Conservation (phyloP, 1,140 invertebrate species). For the Caenorhabditis latens region DNA sequence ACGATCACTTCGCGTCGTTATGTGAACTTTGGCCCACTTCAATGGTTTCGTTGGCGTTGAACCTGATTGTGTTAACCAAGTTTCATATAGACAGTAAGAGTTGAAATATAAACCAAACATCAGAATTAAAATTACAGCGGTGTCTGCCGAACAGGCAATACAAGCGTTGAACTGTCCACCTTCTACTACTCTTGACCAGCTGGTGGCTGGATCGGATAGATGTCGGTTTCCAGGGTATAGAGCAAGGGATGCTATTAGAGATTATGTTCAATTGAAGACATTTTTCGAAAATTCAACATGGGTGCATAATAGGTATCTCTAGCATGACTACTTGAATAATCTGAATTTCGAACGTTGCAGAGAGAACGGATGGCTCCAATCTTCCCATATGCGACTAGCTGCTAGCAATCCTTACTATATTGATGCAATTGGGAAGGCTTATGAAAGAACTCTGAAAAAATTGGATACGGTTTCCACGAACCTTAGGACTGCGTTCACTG, state of each 20-base stretch:
- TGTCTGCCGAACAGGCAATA: slow-evolving; percentile 4
- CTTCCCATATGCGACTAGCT: slow-evolving; percentile 7
- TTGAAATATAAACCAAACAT: not conserved
- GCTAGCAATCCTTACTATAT: slow-evolving; percentile 55
- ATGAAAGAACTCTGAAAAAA: slow-evolving; percentile 40
- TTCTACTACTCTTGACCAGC: slow-evolving; percentile 39
- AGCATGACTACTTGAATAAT: not conserved
- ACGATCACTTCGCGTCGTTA: slow-evolving; percentile 54
- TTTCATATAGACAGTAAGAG: slow-evolving; percentile 43
- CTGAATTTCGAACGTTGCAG: not conserved
- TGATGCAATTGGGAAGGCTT: slow-evolving; percentile 40
- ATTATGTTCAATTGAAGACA: slow-evolving; percentile 17
- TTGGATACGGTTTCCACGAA: slow-evolving; percentile 13
- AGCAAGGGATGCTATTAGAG: slow-evolving; percentile 34
- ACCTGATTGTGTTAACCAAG: slow-evolving; percentile 36
- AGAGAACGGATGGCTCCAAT: slow-evolving; percentile 37
- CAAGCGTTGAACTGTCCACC: slow-evolving; percentile 24
- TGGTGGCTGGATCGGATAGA: slow-evolving; percentile 35
- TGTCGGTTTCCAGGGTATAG: slow-evolving; percentile 37
- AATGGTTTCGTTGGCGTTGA: slow-evolving; percentile 53
- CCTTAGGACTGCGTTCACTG: slow-evolving; percentile 4
- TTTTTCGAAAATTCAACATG: slow-evolving; percentile 53
- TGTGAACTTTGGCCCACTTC: slow-evolving; percentile 60
- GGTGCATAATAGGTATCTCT: slow-evolving; percentile 52
- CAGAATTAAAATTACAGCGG: slow-evolving; percentile 15